Conservation (phyloP, 2,888 invertebrate species). For the Lasioglossum leucozonium region DNA sequence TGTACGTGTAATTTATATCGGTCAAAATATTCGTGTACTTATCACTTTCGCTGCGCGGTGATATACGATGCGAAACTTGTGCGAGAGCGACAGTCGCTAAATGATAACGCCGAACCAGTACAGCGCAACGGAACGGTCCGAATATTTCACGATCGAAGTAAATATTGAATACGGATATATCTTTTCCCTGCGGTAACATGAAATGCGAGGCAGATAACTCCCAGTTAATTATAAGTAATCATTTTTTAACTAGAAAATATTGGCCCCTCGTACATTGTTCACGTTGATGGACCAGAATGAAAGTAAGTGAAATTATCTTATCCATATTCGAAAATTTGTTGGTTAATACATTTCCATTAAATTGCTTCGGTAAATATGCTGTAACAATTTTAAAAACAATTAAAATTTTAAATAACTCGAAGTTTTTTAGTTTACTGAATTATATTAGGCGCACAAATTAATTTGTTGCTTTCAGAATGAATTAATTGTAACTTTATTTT, state of each 20-base stretch:
- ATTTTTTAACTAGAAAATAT: neutral
- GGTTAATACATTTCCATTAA: too few relatives aligned
- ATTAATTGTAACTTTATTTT: too few relatives aligned
- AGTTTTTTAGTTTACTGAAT: too few relatives aligned
- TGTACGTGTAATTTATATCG: slow-evolving; percentile 11
- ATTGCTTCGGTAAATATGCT: too few relatives aligned
- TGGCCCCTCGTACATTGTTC: neutral
- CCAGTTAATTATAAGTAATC: neutral
- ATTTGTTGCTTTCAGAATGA: too few relatives aligned
- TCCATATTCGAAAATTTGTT: neutral
- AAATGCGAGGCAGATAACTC: neutral
- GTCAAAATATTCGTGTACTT: neutral
- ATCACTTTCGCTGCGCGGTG: slow-evolving; percentile 22
- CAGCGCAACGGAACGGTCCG: neutral
- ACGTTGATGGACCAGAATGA: neutral
- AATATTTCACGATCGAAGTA: neutral
- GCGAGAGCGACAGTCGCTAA: neutral
- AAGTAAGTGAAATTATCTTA: neutral
- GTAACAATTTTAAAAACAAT: too few relatives aligned
- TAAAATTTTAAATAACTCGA: too few relatives aligned
- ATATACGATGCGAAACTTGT: slow-evolving; percentile 44
- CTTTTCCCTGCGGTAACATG: neutral
- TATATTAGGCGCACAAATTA: too few relatives aligned
- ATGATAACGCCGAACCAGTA: neutral
- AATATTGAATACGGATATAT: slow-evolving; percentile 23